Evolutionary conservation across 1,140 invertebrate species (phyloP), one percentile per base, ranked within the genome.

Genomic region (Diuraphis noxia): DNA sequence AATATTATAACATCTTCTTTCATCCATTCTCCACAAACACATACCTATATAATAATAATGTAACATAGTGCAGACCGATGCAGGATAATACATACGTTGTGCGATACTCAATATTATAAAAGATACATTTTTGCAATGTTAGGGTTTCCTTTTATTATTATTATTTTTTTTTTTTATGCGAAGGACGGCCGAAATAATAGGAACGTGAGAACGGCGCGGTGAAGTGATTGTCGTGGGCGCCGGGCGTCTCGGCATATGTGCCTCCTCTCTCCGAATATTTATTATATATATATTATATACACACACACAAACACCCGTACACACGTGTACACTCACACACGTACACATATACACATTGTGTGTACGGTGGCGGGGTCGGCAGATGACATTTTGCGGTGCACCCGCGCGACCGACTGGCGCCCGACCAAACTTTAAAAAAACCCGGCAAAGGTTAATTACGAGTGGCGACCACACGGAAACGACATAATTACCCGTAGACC

Each of bases 301-400:
- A 72, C 19, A 3, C 56, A 63, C 10, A 63, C 49, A 52, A 52
- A 52, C 23, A 25, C 49, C 23, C 23, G 23, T 52, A 8, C 23
- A 56, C 9, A 21, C 9, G 8, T 30, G 13, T 1, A n/a, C 30
- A n/a, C 30, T n/a, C 52, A 56, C 52, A 30, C 56, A 13, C 13
- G 30, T 13, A 34, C 56, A n/a, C 56, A n/a, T 72, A 72, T n/a
- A 72, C n/a, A n/a, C 56, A 63, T 30, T 63, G 52, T 25, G 43
- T 84, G n/a, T 87, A 17, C 49, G 49, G 46, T 19, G 43, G 72
- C 77, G 89, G 72, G 89, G 89, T 91, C 77, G 77, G 77, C 89
- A 91, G 89, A 91, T 91, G 89, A 91, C 89, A 91, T 91, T 91
- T 91, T 91, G 89, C 89, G 89, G 89, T 91, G 89, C 89, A 91